phyloP scores from a whole-genome alignment of 2,888 invertebrate genomes.

The Drosophila mayaguana region DNA sequence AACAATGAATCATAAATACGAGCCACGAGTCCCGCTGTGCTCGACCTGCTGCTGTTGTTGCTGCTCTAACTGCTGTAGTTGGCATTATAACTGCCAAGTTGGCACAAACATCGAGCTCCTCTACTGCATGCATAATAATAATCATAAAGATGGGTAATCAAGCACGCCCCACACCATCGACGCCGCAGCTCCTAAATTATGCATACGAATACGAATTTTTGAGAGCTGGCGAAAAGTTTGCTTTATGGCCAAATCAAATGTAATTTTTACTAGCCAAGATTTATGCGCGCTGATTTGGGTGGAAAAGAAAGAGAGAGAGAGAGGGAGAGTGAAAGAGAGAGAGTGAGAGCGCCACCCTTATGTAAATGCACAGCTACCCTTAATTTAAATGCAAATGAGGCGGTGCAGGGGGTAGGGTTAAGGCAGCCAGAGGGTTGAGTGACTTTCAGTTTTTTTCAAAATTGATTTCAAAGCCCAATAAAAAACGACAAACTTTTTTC shows the following conservation, averaged over 20 bases:
- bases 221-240: constrained; percentile 40
- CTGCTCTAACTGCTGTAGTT: constrained; percentile 6
- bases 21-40: constrained; percentile 18
- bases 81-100: constrained; percentile 56
- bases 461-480: constrained; percentile 20
- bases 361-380: constrained; percentile 59
- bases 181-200: constrained; percentile 47
- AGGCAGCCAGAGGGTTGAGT: constrained; percentile 26
- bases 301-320: background rate
- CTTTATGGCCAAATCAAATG: constrained; percentile 76
- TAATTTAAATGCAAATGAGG: constrained; percentile 72
- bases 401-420: constrained; percentile 28
- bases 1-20: constrained; percentile 67
- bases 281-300: constrained; percentile 65
- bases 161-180: background rate
- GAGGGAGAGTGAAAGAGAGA: background rate
- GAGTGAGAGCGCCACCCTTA: constrained; percentile 23
- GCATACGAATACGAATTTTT: constrained; percentile 74
- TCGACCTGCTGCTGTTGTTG: constrained; percentile 34
- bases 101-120: constrained; percentile 47
- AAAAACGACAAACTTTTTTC: constrained; percentile 32
- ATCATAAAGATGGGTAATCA: constrained; percentile 67
- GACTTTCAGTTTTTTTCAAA: background rate
- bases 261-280: constrained; percentile 70
- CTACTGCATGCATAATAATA: constrained; percentile 74